Percentiles rank a stretch among this genome's conserved stretches.
phyloP scores from a whole-genome alignment of 2,797 vertebrate species.

The Mormyrus hasselquistii region DNA sequence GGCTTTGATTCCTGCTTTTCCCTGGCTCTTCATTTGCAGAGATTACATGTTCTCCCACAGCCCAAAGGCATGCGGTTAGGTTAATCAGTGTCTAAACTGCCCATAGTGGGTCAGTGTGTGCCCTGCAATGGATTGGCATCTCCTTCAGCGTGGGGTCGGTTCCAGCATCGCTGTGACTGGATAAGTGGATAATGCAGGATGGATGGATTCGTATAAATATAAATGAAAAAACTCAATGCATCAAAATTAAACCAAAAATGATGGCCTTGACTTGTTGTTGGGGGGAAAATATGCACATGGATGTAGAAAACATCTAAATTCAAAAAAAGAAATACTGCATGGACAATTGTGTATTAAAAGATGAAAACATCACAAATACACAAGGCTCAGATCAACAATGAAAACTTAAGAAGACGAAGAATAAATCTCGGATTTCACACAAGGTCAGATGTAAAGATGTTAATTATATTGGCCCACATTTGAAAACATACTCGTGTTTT shows the following conservation, averaged over 20 bases:
- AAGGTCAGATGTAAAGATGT: background rate
- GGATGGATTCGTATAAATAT: background rate
- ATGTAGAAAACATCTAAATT: background rate
- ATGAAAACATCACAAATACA: background rate
- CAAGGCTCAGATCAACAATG: background rate
- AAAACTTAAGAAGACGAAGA: background rate
- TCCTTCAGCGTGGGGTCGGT: background rate
- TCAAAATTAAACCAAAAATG: background rate
- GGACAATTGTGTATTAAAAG: background rate
- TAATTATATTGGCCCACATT: background rate
- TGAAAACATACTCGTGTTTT: background rate
- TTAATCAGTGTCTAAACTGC: background rate
- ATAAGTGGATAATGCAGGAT: background rate
- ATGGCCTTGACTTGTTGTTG: background rate
- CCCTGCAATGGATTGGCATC: background rate
- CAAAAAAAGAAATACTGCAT: background rate
- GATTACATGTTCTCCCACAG: background rate
- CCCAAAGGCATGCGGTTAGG: background rate
- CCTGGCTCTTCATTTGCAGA: background rate
- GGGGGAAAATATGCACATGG: background rate
- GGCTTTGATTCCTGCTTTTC: background rate
- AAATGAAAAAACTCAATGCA: background rate
- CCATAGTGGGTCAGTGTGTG: background rate
- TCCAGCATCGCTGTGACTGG: background rate
- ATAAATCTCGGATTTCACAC: background rate